Evolutionary conservation across 2,113 vertebrate genomes (phyloP), one percentile per base, ranked within the genome.

Genomic region (Sisor rabdophorus): DNA sequence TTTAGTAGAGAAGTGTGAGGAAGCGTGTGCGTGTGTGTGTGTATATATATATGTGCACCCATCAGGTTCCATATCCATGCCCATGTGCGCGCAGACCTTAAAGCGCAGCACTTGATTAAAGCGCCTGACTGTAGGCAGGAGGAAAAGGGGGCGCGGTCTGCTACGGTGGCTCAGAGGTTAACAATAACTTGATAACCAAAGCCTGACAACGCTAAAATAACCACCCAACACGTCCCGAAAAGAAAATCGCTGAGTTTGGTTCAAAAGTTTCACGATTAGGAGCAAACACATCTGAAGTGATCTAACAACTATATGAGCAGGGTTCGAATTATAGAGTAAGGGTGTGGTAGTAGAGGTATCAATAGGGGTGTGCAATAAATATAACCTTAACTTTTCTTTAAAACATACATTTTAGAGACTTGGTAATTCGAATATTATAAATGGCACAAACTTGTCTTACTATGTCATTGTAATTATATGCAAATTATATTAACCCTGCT

Each of bases 91-190:
- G 44, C 47, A 17, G 47, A 5, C 4, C 24, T 11, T 0, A 52
- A 20, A 11, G 24, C 64, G 44, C 64, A 52, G 24, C 44, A 22
- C 72, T 74, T 74, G 44, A 74, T 74, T 61, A 74, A 61, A 74
- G 72, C 72, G 72, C 58, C 44, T 3, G 72, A 22, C 26, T 22
- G 6, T n/a, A 52, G n/a, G 58, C 44, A 30, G 71, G 56, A 73
- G 55, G 71, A 24, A 28, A 48, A 50, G 44, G 72, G 28, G 72
- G 72, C 32, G 72, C 1, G 72, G 72, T 32, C 32, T n/a, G 24
- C 56, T 74, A 74, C 72, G 72, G 72, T 52, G 58, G 72, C 56
- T 52, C 72, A 73, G 58, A 74, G 6, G 58, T n/a, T 20, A 24
- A n/a, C 24, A n/a, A 30, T 47, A 52, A 68, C 15, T 50, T 69